Conservation (phyloP, 1,140 invertebrate species). For the Chymomyza costata region DNA sequence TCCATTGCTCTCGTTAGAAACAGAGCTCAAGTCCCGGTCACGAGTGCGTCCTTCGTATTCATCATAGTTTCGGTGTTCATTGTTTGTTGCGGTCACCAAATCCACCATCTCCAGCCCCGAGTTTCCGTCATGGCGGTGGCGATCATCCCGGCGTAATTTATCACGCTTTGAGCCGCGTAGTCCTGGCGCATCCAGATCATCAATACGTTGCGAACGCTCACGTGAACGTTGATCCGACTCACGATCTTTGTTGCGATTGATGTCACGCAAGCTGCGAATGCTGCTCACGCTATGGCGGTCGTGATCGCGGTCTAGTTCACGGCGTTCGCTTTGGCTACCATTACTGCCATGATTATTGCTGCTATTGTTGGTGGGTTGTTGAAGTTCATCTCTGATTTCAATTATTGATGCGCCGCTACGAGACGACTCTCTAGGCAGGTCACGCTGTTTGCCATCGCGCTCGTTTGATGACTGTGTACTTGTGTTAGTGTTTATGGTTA, state of each 20-base stretch:
- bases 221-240: constrained; percentile 43
- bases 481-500: constrained; percentile 7
- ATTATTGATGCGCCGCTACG: constrained; percentile 7
- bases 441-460: constrained; percentile 41
- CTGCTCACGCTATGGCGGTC: constrained; percentile 34
- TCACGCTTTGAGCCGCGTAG: constrained; percentile 38
- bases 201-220: constrained; percentile 44
- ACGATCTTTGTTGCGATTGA: constrained; percentile 38
- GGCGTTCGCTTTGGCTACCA: constrained; percentile 33
- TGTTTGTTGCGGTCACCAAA: constrained; percentile 26
- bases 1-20: constrained; percentile 75
- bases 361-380: constrained; percentile 16
- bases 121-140: constrained; percentile 39
- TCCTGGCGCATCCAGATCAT: constrained; percentile 36
- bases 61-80: constrained; percentile 58
- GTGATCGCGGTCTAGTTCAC: constrained; percentile 33
- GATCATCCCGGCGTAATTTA: constrained; percentile 43
- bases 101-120: constrained; percentile 45
- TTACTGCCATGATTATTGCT: constrained; percentile 32
- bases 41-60: constrained; percentile 66
- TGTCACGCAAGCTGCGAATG: constrained; percentile 43
- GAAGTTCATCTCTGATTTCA: constrained; percentile 27
- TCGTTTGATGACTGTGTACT: constrained; percentile 22
- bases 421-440: constrained; percentile 32
- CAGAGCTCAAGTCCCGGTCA: constrained; percentile 71